phyloP scores from a whole-genome alignment of 2,113 vertebrate genomes.

The Bothrops jararaca region DNA sequence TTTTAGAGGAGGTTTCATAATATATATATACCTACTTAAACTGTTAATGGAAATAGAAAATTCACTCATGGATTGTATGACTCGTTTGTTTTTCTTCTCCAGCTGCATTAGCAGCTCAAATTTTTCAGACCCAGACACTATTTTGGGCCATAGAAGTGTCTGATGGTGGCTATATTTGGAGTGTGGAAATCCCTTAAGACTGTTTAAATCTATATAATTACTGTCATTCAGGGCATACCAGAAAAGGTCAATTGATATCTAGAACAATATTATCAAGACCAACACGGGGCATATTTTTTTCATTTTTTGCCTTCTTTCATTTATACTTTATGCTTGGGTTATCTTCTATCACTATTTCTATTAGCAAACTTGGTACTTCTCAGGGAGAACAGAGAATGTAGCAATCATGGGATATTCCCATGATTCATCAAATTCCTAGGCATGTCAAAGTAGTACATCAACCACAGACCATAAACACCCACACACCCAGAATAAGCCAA shows the following conservation, averaged over 20 bases:
- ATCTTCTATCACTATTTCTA: background rate
- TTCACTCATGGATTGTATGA: background rate
- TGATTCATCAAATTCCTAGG: background rate
- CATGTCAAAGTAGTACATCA: background rate
- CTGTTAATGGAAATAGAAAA: background rate
- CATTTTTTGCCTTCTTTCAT: background rate
- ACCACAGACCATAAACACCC: background rate
- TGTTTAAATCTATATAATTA: rapidly evolving
- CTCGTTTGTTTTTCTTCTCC: background rate
- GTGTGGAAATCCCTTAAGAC: rapidly evolving
- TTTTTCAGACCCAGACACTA: background rate
- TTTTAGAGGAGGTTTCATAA: background rate
- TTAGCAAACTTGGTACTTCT: background rate
- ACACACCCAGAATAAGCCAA: background rate
- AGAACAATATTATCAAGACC: rapidly evolving
- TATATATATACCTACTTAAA: background rate
- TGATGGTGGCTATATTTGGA: background rate
- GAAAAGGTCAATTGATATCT: rapidly evolving
- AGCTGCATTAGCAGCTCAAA: background rate
- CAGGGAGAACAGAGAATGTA: background rate
- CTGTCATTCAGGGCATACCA: rapidly evolving
- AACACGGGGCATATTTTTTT: rapidly evolving
- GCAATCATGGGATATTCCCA: background rate
- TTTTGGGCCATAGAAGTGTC: conserved; percentile 12
- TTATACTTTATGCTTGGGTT: background rate